Base-by-base conservation (phyloP, 2,888 invertebrate species). In the Nymphalis polychloros region DNA sequence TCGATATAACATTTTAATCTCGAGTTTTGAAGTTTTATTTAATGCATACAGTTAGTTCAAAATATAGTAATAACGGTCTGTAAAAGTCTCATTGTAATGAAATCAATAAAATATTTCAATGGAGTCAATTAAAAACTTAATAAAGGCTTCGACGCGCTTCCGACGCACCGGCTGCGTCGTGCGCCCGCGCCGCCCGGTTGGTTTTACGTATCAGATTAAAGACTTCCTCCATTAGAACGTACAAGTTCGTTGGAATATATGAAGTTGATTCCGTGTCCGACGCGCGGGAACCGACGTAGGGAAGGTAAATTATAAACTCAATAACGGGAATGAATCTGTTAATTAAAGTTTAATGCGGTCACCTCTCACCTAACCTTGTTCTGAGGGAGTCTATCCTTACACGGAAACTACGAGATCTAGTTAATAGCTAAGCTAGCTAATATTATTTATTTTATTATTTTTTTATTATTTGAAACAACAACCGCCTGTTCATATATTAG, bases 151-250 rank as follows among this genome's bases (percentile, higher is more conserved):
- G 35, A 19, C 10, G 49, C 13, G 57, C 17, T 41, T 57, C 57
- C 57, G 55, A 55, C n/a, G 31, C 55, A 6, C 31, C 13, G 27
- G 6, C 27, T 6, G 27, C 27, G 6, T 6, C 27, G 27, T 31
- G 27, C 0, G 27, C 27, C 27, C 27, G 27, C 27, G 27, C 6
- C 35, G 35, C 35, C 27, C 57, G 57, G 8, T 35, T 35, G 19
- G 8, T 57, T 57, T 57, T 41, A 41, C 57, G 57, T n/a, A 57
- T 41, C 35, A 41, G 57, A 57, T 55, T 57, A 8, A 57, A 55
- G 31, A 41, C 35, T 57, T 57, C 57, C 57, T 57, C 19, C 41
- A n/a, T 57, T 57, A 57, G 57, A 31, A 8, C 16, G 41, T 19
- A 49, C 49, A 49, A 49, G 19, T 19, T n/a, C 8, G 57, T n/a